Percentiles rank a stretch among this genome's conserved stretches.
phyloP scores from a whole-genome alignment of 2,113 vertebrate species.

The Gila orcuttii region DNA sequence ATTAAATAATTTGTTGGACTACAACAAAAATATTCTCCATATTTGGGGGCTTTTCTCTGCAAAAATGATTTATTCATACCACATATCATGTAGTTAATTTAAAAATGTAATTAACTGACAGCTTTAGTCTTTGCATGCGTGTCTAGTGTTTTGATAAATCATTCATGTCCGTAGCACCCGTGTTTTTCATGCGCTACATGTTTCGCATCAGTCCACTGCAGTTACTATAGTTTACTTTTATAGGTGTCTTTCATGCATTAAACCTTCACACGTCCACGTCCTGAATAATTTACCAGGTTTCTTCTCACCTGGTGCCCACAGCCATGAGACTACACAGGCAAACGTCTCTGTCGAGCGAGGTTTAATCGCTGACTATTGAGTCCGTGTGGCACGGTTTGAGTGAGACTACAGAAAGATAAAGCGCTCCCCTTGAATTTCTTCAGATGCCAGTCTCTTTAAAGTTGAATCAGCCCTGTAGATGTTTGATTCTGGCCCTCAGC shows the following conservation, averaged over 20 bases:
- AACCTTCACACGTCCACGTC: constrained; percentile 35
- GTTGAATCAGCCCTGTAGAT: constrained; percentile 54
- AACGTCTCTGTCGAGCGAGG: constrained; percentile 24
- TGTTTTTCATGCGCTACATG: constrained; percentile 7
- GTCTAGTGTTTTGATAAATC: constrained; percentile 37
- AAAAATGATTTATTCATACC: too few relatives aligned
- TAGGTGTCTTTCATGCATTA: constrained; percentile 42
- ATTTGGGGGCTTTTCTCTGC: background rate
- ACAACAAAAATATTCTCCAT: background rate
- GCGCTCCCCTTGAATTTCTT: constrained; percentile 46
- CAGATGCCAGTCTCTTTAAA: constrained; percentile 54
- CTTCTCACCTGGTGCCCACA: constrained; percentile 12
- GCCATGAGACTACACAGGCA: background rate
- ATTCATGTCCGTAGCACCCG: constrained; percentile 31
- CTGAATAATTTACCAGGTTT: constrained; percentile 54
- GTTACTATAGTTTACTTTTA: constrained; percentile 45
- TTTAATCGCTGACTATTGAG: constrained; percentile 42
- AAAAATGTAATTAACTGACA: background rate
- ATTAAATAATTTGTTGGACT: background rate
- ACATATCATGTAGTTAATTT: background rate
- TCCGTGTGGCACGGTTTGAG: constrained; percentile 17
- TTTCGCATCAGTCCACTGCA: constrained; percentile 16
- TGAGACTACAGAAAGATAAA: constrained; percentile 26
- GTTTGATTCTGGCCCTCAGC: constrained; percentile 58
- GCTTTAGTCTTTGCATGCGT: background rate